Conservation (phyloP, 2,113 vertebrate genomes). For the Zosterops lateralis region DNA sequence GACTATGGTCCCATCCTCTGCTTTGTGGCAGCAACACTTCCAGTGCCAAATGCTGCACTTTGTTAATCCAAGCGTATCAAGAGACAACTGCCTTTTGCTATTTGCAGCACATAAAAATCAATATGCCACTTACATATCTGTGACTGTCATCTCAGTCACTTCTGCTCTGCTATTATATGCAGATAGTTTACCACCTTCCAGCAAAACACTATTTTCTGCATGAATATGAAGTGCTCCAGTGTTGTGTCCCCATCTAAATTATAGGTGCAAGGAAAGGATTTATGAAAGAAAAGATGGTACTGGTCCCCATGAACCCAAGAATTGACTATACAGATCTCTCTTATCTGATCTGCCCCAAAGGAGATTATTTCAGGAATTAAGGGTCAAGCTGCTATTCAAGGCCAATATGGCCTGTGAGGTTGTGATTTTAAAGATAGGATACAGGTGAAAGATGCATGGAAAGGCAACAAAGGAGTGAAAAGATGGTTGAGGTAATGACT, state of each 20-base stretch:
- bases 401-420: too few relatives aligned
- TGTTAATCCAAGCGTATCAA: not conserved
- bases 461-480: not conserved
- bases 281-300: not conserved
- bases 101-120: conserved; percentile 3
- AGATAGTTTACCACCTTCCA: not conserved
- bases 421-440: not conserved
- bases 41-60: not conserved
- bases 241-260: not conserved
- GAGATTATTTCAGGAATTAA: not conserved
- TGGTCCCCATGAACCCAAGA: not conserved
- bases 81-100: not conserved
- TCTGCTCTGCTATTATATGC: not conserved
- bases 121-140: not conserved
- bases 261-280: not conserved
- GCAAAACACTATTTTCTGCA: not conserved
- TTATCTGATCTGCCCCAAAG: not conserved
- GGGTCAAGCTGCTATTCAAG: not conserved
- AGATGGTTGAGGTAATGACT: not conserved
- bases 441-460: not conserved
- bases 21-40: not conserved
- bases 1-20: not conserved
- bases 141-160: not conserved
- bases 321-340: not conserved
- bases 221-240: not conserved